Base-by-base conservation (phyloP, 2,797 vertebrate species). In the Microchirus variegatus region DNA sequence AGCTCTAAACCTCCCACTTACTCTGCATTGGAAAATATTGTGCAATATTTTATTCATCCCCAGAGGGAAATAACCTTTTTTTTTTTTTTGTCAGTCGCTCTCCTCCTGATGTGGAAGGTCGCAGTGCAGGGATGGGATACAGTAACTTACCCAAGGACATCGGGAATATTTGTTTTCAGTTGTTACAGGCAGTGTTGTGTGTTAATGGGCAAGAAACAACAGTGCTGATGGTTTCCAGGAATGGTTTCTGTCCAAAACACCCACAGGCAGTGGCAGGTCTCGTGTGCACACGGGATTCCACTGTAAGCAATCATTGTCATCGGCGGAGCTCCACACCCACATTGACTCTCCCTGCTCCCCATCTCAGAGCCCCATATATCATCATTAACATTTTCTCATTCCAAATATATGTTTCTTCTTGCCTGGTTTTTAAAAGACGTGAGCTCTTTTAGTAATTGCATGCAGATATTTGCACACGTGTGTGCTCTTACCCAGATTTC, bases 221-320 rank as follows among this genome's bases (percentile, higher is more conserved):
- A 50, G 55, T 1, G 5, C 38, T 52, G 56, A 56, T 40, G n/a
- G 36, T 59, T 37, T 67, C 53, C 61, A 52, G 56, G 48, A 69
- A 31, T 14, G 1, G 0, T 46, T 68, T 75, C 18, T 16, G 53
- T 49, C 53, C 63, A 45, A 7, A 70, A 58, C 56, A 64, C 53
- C 53, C 53, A 38, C 14, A 68, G 52, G 62, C 54, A 0, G 42
- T 38, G 11, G 36, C 51, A 54, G 74, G 59, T 79, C 54, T 46
- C 44, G 5, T 37, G 9, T 45, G 46, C 37, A 19, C 51, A 43
- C 13, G 13, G 64, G 37, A 50, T 52, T 47, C 14, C 16, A n/a
- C 49, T 62, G 64, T 62, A 76, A 80, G 63, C 50, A 67, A 58
- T 73, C 82, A 81, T 63, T 74, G 66, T 73, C 70, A 42, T 70